phyloP scores from a whole-genome alignment of 2,888 invertebrate genomes.

The Teleiodes luculella region DNA sequence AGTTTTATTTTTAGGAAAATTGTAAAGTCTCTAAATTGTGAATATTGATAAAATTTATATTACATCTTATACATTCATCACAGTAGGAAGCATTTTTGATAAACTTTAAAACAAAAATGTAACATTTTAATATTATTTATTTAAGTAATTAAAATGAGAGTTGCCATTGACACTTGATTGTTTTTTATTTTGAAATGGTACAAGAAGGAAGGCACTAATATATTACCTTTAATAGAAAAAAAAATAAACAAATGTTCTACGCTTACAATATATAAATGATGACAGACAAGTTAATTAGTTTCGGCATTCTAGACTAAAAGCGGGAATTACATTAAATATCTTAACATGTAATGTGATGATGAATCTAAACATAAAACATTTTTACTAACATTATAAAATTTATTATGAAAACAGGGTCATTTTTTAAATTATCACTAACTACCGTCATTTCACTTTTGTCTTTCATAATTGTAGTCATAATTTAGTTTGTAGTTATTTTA shows the following conservation, averaged over 20 bases:
- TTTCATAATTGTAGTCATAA: constrained; percentile 51
- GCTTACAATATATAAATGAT: too few species aligned
- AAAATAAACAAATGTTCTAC: too few species aligned
- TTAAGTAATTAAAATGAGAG: too few species aligned
- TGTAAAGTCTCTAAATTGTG: neutral
- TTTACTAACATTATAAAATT: neutral
- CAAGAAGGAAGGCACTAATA: too few species aligned
- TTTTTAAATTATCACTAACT: constrained; percentile 34
- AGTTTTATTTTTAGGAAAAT: neutral
- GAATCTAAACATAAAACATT: neutral
- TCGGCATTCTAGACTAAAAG: neutral
- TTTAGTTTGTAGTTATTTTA: constrained; percentile 22
- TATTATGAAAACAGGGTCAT: neutral
- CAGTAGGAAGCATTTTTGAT: neutral
- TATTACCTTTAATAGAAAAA: too few species aligned
- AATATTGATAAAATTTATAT: neutral
- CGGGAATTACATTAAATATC: neutral
- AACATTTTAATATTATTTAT: too few species aligned
- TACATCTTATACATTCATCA: constrained; percentile 1
- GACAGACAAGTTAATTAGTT: neutral
- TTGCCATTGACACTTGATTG: too few species aligned
- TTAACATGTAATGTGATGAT: too few species aligned
- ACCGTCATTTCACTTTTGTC: constrained; percentile 72
- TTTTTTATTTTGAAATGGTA: too few species aligned
- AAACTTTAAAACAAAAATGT: too few species aligned